These are phyloP conservation scores for Eupithecia tripunctaria DNA, from an alignment of 2,888 invertebrate genomes.

Conservation along the genomic window DNA sequence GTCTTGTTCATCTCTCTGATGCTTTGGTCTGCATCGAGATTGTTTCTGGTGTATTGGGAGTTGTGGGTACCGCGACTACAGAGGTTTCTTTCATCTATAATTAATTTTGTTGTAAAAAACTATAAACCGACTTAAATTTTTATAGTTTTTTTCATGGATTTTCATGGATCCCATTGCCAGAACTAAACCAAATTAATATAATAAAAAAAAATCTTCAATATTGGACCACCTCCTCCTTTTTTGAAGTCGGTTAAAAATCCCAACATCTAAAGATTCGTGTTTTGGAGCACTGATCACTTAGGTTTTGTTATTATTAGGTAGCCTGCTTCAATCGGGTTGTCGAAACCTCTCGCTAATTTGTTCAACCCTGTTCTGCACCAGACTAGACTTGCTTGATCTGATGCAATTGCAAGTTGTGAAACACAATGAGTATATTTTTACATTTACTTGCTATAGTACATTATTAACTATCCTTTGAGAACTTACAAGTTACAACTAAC, in stretches of 20 bases:
- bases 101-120: no score
- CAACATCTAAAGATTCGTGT: no score
- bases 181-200: no score
- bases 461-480: no score
- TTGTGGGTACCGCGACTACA: not conserved
- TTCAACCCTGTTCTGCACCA: slow-evolving; percentile 41
- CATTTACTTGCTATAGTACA: no score
- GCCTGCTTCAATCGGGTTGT: slow-evolving; percentile 37
- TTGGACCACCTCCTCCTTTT: no score
- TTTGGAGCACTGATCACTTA: not conserved
- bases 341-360: slow-evolving; percentile 58
- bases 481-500: no score
- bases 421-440: not conserved
- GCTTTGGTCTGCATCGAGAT: not conserved
- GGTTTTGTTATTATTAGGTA: not conserved
- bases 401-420: not conserved
- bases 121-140: no score
- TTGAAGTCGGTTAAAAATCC: no score
- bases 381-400: not conserved
- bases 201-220: no score
- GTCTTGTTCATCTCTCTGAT: not conserved
- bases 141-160: no score
- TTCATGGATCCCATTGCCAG: no score
- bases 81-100: not conserved
- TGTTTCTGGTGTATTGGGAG: not conserved